Conservation (phyloP, 64 coral and sea anemone species). For the Platygyra sinensis region DNA sequence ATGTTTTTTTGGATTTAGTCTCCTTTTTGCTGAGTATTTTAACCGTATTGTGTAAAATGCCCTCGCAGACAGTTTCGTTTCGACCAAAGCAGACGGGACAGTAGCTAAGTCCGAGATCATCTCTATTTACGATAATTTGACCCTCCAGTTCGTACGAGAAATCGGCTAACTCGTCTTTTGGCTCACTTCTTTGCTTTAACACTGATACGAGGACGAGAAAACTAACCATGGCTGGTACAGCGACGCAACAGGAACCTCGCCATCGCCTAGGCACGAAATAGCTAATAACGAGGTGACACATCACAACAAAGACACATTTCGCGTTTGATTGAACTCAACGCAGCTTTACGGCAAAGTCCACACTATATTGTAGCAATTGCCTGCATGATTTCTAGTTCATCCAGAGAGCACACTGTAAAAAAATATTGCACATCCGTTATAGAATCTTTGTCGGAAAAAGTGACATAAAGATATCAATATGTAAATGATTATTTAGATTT, state of each 20-base stretch:
- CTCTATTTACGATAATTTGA: not conserved
- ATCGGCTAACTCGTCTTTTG: not conserved
- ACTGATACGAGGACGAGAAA: not conserved
- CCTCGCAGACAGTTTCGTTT: conserved; percentile 51
- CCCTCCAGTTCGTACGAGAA: not conserved
- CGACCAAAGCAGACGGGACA: conserved; percentile 68
- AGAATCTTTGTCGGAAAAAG: not conserved
- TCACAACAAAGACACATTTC: not conserved
- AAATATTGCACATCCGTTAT: not conserved
- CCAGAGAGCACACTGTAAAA: not conserved
- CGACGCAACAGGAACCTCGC: not conserved
- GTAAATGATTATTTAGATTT: too few relatives aligned
- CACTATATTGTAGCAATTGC: too few relatives aligned
- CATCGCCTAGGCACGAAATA: conserved; percentile 8
- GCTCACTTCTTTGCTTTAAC: not conserved
- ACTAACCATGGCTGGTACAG: not conserved
- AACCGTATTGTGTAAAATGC: conserved; percentile 35
- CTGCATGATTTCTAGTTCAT: not conserved
- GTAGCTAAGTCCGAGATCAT: not conserved
- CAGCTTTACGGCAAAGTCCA: too few relatives aligned
- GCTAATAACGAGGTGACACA: not conserved
- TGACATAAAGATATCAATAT: not conserved
- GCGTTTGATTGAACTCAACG: too few relatives aligned
- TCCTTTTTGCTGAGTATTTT: conserved; percentile 35
- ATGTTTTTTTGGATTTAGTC: conserved; percentile 45